Base-by-base conservation (phyloP, 2,113 vertebrate species). In the Rallus limicola region DNA sequence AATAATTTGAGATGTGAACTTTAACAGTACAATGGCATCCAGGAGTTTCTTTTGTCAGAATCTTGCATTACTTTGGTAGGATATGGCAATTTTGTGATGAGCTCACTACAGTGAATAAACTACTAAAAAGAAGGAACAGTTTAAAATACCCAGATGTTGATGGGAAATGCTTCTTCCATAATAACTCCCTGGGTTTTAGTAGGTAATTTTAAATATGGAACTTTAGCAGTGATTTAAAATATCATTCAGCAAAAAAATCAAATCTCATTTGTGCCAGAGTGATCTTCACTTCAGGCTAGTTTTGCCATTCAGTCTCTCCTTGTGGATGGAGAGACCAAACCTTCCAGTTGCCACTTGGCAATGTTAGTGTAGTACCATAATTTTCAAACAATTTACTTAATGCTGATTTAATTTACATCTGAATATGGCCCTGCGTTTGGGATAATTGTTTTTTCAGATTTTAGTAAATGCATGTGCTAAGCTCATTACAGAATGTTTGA, bases 141-240 rank as follows among this genome's bases (percentile, higher is more conserved):
- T 95, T 96, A 95, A 97, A 96, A 96, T 93, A 79, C 71, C 74
- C 44, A 85, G 86, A 65, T 36, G 23, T 46, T 14, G 11, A 21
- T 62, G 62, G 40, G 25, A 87, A 44, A 55, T 63, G 1, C 82
- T 95, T 92, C 86, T 86, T 91, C 79, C 93, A 80, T 55, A 92
- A 89, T 91, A 96, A 80, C 71, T 94, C n/a, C 70, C 48, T 53
- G 40, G 69, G 76, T 74, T 82, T 95, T 92, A 96, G 91, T 79
- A 93, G 78, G 63, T 92, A 89, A 94, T 95, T 92, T 97, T 91
- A 92, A 96, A 96, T 92, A 92, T 82, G 31, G 62, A 92, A 50
- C 33, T 79, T 88, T 58, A 95, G 72, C 36, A 94, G 88, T 76
- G 17, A 68, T 68, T 63, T 56, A 89, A 74, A 68, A 56, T 52